A percentile compares a stretch with the other conserved stretches of the same genome.
These are phyloP conservation scores for Strigamia maritima DNA, from an alignment of 2,888 invertebrate species.

Conservation along the genomic window DNA sequence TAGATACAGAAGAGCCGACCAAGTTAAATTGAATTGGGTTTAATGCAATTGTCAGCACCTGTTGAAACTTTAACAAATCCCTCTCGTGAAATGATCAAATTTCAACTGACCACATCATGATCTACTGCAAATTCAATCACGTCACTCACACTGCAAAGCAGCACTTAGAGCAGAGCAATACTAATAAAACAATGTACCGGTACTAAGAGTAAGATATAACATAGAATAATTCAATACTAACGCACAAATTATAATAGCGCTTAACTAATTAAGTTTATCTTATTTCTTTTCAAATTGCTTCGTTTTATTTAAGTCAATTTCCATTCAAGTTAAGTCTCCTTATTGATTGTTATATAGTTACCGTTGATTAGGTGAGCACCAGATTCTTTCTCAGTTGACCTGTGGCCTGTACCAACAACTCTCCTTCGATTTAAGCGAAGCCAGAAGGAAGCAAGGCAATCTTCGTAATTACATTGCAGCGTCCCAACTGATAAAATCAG, in stretches of 20 bases:
- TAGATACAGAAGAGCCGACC: neutral
- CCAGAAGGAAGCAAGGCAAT: conserved; percentile 27
- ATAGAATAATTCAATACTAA: too few relatives aligned
- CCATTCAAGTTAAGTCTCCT: neutral
- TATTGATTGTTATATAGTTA: neutral
- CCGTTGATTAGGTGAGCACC: conserved; percentile 10
- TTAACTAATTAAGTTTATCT: neutral
- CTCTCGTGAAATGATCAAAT: neutral
- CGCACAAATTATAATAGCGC: too few relatives aligned
- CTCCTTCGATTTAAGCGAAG: conserved; percentile 21
- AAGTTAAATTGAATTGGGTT: neutral
- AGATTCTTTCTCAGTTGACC: conserved; percentile 30
- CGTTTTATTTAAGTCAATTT: neutral
- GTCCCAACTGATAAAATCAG: conserved; percentile 34
- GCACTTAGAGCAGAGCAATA: neutral
- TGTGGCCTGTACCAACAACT: conserved; percentile 26
- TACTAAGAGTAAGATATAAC: neutral
- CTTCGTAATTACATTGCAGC: conserved; percentile 25
- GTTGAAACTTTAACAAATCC: neutral
- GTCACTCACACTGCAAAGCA: neutral
- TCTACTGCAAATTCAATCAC: neutral
- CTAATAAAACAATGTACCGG: neutral
- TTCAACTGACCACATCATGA: neutral
- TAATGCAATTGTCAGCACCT: neutral
- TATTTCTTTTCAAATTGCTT: neutral